Percentiles rank a stretch among this genome's conserved stretches.
phyloP scores from a whole-genome alignment of 1,140 invertebrate species.

The Protaetia brevitarsis region DNA sequence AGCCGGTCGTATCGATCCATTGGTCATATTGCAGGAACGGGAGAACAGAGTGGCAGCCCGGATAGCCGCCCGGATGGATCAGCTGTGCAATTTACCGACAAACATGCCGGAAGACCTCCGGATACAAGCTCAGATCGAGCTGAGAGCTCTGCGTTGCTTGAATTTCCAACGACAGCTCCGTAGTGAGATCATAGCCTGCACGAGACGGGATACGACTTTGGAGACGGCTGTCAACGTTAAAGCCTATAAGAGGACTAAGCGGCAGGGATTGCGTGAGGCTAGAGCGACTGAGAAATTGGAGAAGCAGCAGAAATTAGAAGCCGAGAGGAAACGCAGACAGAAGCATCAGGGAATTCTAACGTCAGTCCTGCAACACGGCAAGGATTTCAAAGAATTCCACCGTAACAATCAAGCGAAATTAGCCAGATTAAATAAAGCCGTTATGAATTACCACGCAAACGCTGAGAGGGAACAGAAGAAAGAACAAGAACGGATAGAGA shows the following conservation, averaged over 20 bases:
- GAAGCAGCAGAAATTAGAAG: conserved; percentile 96
- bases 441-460: conserved; percentile 95
- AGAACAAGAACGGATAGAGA: conserved; percentile 97
- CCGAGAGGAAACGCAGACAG: conserved; percentile 90
- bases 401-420: conserved; percentile 86
- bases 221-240: conserved; percentile 97
- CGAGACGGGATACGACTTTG: conserved; percentile 88
- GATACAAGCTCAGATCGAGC: conserved; percentile 90
- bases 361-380: conserved; percentile 93
- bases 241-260: conserved; percentile 93
- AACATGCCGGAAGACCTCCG: conserved; percentile 90
- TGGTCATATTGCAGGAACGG: conserved; percentile 88
- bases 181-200: conserved; percentile 81
- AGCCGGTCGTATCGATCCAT: conserved; percentile 90
- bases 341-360: conserved; percentile 95
- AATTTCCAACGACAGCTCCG: conserved; percentile 93
- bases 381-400: conserved; percentile 97
- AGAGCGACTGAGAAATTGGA: conserved; percentile 97
- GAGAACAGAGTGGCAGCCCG: conserved; percentile 86
- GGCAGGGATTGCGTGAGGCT: conserved; percentile 92
- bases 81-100: conserved; percentile 77
- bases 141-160: conserved; percentile 85
- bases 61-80: conserved; percentile 81
- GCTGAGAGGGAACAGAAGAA: conserved; percentile 98
- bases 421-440: conserved; percentile 89